Base-by-base conservation (phyloP, 2,113 vertebrate species). In the Cardinalis cardinalis region DNA sequence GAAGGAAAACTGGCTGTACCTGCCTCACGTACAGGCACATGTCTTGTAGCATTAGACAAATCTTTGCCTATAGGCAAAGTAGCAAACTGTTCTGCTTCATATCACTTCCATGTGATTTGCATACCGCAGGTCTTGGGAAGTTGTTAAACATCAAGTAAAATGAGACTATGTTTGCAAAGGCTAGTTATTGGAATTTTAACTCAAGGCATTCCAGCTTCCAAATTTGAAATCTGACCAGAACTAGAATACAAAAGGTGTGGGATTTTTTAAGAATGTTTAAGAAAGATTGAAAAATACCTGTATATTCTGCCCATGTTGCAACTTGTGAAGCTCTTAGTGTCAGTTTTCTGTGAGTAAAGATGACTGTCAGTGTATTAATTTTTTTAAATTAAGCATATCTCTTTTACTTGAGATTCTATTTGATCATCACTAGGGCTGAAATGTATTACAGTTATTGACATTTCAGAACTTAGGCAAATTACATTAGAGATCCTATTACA, bases 21-120 rank as follows among this genome's bases (percentile, higher is more conserved):
- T 76, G 46, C 12, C 16, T 76, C 9, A 6, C 0, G 0, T 28
- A 18, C 31, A 52, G 53, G 15, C 32, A 12, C 2, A 0, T 14
- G 9, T 14, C n/a, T 56, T 70, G 23, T 40, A 69, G 64, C 32
- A 20, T 9, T n/a, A 25, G 31, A 36, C 7, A 44, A 19, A 32
- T 51, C 17, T 48, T 48, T 63, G 18, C 9, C 38, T 64, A 11
- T 31, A 32, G 66, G n/a, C 44, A n/a, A 75, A 60, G 53, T 14
- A 41, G 15, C 41, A 61, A 56, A 53, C 14, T 79, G 32, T 69
- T 43, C 32, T 41, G 32, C 51, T 72, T 91, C 12, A 0, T 68
- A 13, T 34, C 14, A 26, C 58, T 91, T 72, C 12, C 15, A 21
- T 1, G 1, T 55, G 60, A 43, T 28, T 73, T 0, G 2, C 65